Evolutionary conservation across 92 coral and sea anemone species (phyloP), one percentile per base, ranked within the genome.

Genomic region (Actinostola sp.): DNA sequence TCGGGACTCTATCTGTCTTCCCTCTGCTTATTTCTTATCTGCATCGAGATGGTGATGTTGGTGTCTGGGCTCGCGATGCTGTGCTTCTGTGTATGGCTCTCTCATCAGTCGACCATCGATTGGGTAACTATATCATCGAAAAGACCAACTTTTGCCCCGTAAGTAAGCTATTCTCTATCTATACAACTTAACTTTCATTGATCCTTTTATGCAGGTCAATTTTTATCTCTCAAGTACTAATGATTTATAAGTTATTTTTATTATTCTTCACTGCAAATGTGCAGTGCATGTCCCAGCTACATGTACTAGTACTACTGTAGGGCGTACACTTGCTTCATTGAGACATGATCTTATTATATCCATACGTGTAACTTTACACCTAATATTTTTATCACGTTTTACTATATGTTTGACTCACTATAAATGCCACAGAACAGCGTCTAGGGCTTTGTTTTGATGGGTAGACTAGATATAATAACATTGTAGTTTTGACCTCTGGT

Each of bases 61-160:
- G 99, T 19, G 80, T 73, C 0, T 85, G 91, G 90, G 91, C 99
- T 8, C 88, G 99, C 13, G 99, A 95, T 48, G 99, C 97, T 8
- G 91, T 95, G 77, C 49, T 95, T 35, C 69, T 95, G 28, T 91
- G 97, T 77, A 95, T 92, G 89, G 97, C 99, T 29, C 76, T 95
- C 13, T 95, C 99, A 14, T 92, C 97, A 32, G 91, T 95, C 14
- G 92, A 95, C 69, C 71, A 91, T 3, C 73, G 93, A 50, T 79
- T 95, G 28, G 99, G 97, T 20, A 83, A 59, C 53, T 92, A 88
- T 45, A 88, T 95, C 76, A 90, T 92, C 23, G 99, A 95, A 25
- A 91, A 89, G 66, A 95, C 99, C 1, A 80, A 89, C 76, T 95
- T 95, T 71, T 95, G 99, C 23, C 97, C 97, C 82, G 99, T 95